These are phyloP conservation scores for Tenthredo amoena DNA, from an alignment of 2,888 invertebrate species.

Conservation along the genomic window DNA sequence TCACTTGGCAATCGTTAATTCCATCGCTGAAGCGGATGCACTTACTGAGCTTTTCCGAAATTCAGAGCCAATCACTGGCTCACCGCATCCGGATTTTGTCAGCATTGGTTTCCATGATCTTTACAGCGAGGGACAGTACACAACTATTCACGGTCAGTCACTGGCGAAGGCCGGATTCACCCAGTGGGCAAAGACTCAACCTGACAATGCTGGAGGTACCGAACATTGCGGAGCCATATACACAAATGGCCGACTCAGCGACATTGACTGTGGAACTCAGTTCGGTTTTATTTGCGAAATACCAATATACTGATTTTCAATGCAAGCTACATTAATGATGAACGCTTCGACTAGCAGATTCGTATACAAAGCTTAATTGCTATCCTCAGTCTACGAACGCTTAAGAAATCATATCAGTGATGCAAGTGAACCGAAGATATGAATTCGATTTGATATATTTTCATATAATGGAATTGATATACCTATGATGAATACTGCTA, in stretches of 20 bases:
- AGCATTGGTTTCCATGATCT: conserved; percentile 42
- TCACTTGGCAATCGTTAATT: conserved; percentile 38
- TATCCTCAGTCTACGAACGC: too few relatives aligned
- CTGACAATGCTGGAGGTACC: background rate
- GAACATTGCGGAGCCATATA: conserved; percentile 50
- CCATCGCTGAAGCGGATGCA: conserved; percentile 6
- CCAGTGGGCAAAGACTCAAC: background rate
- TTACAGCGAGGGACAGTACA: conserved; percentile 37
- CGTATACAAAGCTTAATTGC: too few relatives aligned
- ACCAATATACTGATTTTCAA: background rate
- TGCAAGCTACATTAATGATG: background rate
- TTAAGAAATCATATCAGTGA: too few relatives aligned
- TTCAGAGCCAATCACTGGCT: background rate
- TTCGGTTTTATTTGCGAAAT: conserved; percentile 36
- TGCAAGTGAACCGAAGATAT: too few relatives aligned
- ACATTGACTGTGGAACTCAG: background rate
- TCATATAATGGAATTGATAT: too few relatives aligned
- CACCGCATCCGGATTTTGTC: background rate
- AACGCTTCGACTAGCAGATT: background rate
- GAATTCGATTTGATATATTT: too few relatives aligned
- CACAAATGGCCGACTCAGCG: conserved; percentile 29
- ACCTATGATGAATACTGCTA: too few relatives aligned
- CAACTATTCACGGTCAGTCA: conserved; percentile 45
- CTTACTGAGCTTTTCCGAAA: background rate
- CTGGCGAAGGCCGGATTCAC: conserved; percentile 28